These are phyloP conservation scores for Spodoptera litura DNA, from an alignment of 1,140 invertebrate genomes.

Conservation along the genomic window DNA sequence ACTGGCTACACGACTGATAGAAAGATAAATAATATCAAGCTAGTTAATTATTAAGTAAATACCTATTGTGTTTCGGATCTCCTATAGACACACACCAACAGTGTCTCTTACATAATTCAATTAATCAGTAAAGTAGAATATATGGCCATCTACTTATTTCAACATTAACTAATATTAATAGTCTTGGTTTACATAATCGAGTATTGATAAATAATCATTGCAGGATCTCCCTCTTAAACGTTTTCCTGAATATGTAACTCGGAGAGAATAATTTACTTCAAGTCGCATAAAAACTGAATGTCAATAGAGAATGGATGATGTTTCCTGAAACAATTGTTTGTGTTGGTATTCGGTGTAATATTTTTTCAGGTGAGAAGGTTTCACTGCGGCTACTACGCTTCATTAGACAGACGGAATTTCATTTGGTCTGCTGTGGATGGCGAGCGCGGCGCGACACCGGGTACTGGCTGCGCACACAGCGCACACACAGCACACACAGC, in stretches of 20 bases:
- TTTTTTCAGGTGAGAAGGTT: conserved; percentile 42
- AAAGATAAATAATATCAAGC: background rate
- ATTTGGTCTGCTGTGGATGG: conserved; percentile 62
- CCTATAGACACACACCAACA: no score
- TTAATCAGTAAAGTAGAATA: no score
- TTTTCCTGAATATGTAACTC: no score
- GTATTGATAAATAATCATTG: no score
- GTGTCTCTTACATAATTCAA: no score
- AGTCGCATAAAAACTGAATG: background rate
- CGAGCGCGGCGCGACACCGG: conserved; percentile 41
- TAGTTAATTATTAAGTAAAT: background rate
- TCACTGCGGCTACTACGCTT: conserved; percentile 60
- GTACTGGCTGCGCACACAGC: conserved; percentile 46
- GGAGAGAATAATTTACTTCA: no score
- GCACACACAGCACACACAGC: no score
- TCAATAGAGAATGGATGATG: background rate
- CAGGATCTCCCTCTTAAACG: no score
- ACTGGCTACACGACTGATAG: background rate
- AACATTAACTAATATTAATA: no score
- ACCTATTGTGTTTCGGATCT: no score
- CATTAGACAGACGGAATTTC: conserved; percentile 74
- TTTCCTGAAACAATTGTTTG: conserved; percentile 29
- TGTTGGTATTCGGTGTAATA: conserved; percentile 2
- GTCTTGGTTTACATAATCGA: no score
- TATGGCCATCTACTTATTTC: no score